Conservation (phyloP, 2,113 vertebrate species). For the Oncorhynchus masou region DNA sequence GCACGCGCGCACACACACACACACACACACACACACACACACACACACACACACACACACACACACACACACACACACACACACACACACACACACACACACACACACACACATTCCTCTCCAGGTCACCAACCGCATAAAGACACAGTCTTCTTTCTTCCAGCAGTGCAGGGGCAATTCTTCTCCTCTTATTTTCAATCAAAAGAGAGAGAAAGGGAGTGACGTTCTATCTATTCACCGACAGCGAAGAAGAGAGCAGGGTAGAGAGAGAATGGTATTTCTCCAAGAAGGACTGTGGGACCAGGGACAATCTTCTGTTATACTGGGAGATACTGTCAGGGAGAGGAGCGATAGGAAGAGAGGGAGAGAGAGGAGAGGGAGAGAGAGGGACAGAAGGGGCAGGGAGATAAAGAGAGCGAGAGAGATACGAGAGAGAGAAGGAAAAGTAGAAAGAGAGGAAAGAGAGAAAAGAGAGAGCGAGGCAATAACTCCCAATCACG, state of each 20-base stretch:
- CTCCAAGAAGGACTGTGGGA: slow-evolving; percentile 9
- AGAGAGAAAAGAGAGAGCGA: neutral
- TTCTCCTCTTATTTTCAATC: slow-evolving; percentile 42
- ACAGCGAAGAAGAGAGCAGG: slow-evolving; percentile 16
- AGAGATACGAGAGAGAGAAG: neutral
- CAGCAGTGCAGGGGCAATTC: slow-evolving; percentile 28
- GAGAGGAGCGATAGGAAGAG: neutral
- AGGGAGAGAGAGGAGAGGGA: neutral
- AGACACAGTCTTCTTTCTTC: slow-evolving; percentile 52
- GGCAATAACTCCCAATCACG: slow-evolving; percentile 58
- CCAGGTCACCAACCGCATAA: slow-evolving; percentile 46
- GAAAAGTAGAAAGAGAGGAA: neutral
- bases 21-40: neutral
- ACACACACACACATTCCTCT: slow-evolving; percentile 4
- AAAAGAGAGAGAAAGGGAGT: slow-evolving; percentile 48
- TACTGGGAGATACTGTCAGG: slow-evolving; percentile 24
- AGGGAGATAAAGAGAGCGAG: slow-evolving; percentile 1
- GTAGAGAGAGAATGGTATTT: slow-evolving; percentile 37
- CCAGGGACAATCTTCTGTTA: slow-evolving; percentile 19
- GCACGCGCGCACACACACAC: neutral
- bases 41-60: slow-evolving; percentile 1
- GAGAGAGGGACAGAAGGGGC: neutral
- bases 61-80: slow-evolving; percentile 17
- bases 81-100: neutral
- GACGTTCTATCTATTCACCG: slow-evolving; percentile 47